Base-by-base conservation (phyloP, 2,797 vertebrate genomes). In the Telmatherina bonti region DNA sequence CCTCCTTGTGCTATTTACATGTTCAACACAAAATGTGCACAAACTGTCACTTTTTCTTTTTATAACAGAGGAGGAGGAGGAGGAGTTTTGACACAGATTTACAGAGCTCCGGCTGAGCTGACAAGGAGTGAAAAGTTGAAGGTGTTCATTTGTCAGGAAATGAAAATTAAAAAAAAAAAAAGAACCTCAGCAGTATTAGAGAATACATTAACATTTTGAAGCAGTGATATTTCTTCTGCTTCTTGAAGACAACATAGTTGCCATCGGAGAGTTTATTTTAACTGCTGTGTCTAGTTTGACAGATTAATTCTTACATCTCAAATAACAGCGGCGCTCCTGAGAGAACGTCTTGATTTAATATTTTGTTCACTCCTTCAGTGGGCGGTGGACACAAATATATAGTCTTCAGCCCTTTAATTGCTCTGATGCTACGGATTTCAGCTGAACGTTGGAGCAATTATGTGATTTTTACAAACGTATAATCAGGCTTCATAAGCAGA, bases 1-100 rank as follows among this genome's bases (percentile, higher is more conserved):
- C 61, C 76, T 62, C 47, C 62, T 51, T 22, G 30, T 70, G 78
- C 72, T 69, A 74, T 81, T 85, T 83, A 71, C 78, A 72, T 83
- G 72, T 75, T 72, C 52, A 29, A 61, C 64, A 71, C 30, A 78
- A 51, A 68, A 20, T 71, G 62, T 52, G 60, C 57, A 59, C 55
- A 55, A 43, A 52, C 69, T 64, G 69, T 64, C 74, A 38, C 59
- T 60, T 67, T 45, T 67, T 59, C 38, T 72, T 61, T 62, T 70
- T 24, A 55, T 56, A 69, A 52, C 58, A 67, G 72, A 56, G 62
- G 70, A 72, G 67, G 70, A 74, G 61, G 64, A 62, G 67, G 64
- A 52, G 62, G 79, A n/a, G 12, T 9, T 70, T 75, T 84, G 70
- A 72, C 78, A 77, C 53, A n/a, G 54, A 66, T 76, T 63, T 55